Conservation (phyloP, 2,888 invertebrate species). For the Orthosia cruda region DNA sequence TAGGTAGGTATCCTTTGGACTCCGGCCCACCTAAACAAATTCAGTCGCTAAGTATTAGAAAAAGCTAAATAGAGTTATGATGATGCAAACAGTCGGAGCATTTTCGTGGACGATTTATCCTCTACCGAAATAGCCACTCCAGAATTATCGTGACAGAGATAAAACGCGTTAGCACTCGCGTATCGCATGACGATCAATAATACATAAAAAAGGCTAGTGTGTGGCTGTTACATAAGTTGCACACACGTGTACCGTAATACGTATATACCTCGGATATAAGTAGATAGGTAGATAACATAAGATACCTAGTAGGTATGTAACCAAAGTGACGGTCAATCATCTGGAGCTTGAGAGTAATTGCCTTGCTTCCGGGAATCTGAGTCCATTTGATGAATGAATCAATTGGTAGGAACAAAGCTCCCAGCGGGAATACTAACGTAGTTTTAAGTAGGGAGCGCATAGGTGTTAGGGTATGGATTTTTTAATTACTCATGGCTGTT, state of each 20-base stretch:
- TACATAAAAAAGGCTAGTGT: not conserved
- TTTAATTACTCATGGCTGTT: constrained; percentile 4
- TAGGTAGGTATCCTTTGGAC: not conserved
- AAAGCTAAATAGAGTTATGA: constrained; percentile 6
- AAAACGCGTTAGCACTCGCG: no score
- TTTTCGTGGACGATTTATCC: constrained; percentile 16
- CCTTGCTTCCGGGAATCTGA: not conserved
- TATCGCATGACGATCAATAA: no score
- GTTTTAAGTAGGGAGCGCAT: not conserved
- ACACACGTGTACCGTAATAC: no score
- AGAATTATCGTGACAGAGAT: no score
- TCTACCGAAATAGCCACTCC: constrained; percentile 40
- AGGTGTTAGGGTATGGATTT: constrained; percentile 15
- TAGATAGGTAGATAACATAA: not conserved
- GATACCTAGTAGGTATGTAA: not conserved
- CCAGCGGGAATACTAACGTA: not conserved
- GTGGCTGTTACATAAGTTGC: not conserved
- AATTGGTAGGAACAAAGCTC: not conserved
- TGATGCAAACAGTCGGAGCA: not conserved
- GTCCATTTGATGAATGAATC: constrained; percentile 5
- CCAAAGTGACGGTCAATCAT: not conserved
- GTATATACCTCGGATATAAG: no score
- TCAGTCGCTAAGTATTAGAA: not conserved
- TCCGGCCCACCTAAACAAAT: constrained; percentile 1
- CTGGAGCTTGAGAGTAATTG: constrained; percentile 9